Conservation (phyloP, 2,797 vertebrate genomes). For the Phoeniculus purpureus region DNA sequence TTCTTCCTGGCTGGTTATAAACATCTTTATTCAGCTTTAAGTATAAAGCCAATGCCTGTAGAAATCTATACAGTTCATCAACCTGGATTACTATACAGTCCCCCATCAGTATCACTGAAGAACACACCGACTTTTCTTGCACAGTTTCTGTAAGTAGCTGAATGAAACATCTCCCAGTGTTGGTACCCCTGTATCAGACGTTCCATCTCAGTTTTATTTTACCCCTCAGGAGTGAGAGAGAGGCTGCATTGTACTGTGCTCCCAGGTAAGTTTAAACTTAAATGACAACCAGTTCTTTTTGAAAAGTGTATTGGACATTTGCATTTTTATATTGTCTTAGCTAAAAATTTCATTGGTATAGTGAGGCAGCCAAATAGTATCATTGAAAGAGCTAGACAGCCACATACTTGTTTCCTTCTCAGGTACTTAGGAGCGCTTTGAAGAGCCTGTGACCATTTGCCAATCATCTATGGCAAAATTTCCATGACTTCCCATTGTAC, state of each 20-base stretch:
- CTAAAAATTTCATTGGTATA: neutral
- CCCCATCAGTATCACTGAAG: neutral
- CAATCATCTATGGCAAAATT: neutral
- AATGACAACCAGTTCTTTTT: neutral
- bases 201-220: neutral
- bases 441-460: neutral
- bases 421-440: neutral
- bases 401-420: neutral
- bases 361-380: neutral
- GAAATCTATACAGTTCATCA: neutral
- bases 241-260: too few relatives aligned
- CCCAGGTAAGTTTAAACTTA: too few relatives aligned
- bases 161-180: neutral
- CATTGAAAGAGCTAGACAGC: neutral
- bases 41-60: neutral
- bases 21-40: too few relatives aligned
- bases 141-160: neutral
- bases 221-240: too few relatives aligned
- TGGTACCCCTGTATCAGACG: neutral
- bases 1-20: neutral
- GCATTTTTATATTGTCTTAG: neutral
- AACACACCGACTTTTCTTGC: neutral
- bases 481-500: neutral
- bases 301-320: neutral
- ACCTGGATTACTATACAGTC: neutral